phyloP scores from a whole-genome alignment of 2,797 vertebrate genomes.

The Staurois parvus region DNA sequence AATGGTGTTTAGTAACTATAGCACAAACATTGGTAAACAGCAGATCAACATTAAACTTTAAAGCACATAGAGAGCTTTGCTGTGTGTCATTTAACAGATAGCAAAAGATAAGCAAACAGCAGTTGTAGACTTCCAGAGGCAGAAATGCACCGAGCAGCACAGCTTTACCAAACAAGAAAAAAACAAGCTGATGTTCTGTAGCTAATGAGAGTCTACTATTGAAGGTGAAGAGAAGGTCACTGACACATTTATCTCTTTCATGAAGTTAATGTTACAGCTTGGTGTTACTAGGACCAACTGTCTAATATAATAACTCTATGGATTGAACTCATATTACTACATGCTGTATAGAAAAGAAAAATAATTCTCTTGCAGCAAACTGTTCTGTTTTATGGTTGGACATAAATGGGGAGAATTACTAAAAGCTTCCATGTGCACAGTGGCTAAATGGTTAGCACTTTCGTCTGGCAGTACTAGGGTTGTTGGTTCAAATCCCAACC shows the following conservation, averaged over 20 bases:
- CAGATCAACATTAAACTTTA: constrained; percentile 62
- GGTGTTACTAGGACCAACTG: background rate
- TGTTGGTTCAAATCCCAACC: no score
- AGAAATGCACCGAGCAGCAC: constrained; percentile 21
- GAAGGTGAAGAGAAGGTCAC: constrained; percentile 56
- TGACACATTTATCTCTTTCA: constrained; percentile 9
- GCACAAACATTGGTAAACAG: constrained; percentile 57
- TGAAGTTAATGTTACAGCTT: background rate
- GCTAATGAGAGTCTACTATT: constrained; percentile 53
- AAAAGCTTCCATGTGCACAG: no score
- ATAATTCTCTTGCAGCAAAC: background rate
- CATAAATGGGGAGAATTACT: no score
- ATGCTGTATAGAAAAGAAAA: background rate
- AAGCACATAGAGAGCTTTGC: constrained; percentile 44
- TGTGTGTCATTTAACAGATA: constrained; percentile 58
- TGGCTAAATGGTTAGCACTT: no score
- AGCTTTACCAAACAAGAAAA: constrained; percentile 48
- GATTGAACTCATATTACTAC: background rate
- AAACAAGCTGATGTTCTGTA: constrained; percentile 36
- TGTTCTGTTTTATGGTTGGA: no score
- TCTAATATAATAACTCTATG: background rate
- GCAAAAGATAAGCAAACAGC: constrained; percentile 55
- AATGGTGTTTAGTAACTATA: constrained; percentile 56
- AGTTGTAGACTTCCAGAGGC: constrained; percentile 37
- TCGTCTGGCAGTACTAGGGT: no score